Percentiles rank a stretch among this genome's conserved stretches.
Conservation (phyloP, 1,140 invertebrate species). For the Solenopsis invicta region DNA sequence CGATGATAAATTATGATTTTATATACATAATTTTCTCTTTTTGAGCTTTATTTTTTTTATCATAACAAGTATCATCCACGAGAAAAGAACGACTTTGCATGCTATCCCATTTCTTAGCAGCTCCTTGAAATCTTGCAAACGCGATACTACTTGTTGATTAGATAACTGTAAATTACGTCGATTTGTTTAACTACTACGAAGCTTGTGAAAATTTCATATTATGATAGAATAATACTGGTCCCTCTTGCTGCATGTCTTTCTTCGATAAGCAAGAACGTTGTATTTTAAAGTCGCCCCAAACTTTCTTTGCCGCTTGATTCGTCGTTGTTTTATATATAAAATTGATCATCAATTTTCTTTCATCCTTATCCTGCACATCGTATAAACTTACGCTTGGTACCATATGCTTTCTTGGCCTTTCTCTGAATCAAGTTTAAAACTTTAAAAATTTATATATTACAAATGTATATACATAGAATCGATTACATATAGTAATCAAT, state of each 20-base stretch:
- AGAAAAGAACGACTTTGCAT: slow-evolving; percentile 32
- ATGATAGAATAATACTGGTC: slow-evolving; percentile 3
- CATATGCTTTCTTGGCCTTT: slow-evolving; percentile 85
- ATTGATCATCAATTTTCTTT: slow-evolving; percentile 57
- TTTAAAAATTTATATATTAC: background rate
- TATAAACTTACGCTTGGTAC: slow-evolving; percentile 86
- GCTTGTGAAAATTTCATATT: slow-evolving; percentile 18
- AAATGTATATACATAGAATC: slow-evolving; percentile 4
- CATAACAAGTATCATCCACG: background rate
- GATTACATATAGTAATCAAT: slow-evolving; percentile 1
- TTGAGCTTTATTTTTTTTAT: slow-evolving; percentile 7
- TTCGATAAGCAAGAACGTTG: background rate
- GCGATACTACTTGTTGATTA: slow-evolving; percentile 8
- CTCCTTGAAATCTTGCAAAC: slow-evolving; percentile 36
- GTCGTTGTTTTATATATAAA: slow-evolving; percentile 59
- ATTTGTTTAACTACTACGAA: background rate
- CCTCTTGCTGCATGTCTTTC: background rate
- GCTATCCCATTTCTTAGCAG: slow-evolving; percentile 46
- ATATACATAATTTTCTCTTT: background rate
- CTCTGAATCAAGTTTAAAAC: slow-evolving; percentile 35
- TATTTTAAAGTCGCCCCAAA: slow-evolving; percentile 46
- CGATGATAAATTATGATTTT: background rate
- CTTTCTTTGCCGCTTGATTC: slow-evolving; percentile 16
- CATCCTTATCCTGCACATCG: slow-evolving; percentile 82
- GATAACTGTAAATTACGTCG: slow-evolving; percentile 12